Evolutionary conservation across 2,113 vertebrate genomes (phyloP), one percentile per base, ranked within the genome.

Genomic region (Rhea americana): DNA sequence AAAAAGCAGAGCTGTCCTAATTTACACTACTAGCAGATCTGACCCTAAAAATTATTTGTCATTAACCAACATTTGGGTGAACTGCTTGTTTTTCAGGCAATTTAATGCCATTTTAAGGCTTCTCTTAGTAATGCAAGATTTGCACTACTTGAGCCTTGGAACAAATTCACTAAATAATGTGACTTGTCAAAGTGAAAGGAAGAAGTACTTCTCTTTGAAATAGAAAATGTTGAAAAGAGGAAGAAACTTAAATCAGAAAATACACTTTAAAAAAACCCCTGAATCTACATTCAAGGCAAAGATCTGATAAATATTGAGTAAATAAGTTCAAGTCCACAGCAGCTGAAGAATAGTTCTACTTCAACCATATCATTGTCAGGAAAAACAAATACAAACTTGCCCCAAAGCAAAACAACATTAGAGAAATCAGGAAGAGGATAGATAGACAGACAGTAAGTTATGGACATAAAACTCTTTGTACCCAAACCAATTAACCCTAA

Each of bases 361-460:
- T 96, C 94, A 96, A 93, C 82, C 80, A 4, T 55, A 94, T 95
- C 92, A 62, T 65, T 94, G 84, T 89, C 90, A 93, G 79, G 61
- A 95, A 96, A 97, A 96, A 73, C 86, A 97, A 97, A 96, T 67
- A 91, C 79, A 90, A 95, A 96, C 94, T 95, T 96, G 79, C 91
- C 95, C 89, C 39, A 48, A 65, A 97, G 97, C 94, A 90, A 97
- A 95, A 94, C n/a, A 96, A 94, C 94, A 93, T 97, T 78, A 86
- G 72, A 95, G 97, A 97, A 95, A 97, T 94, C 95, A 96, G 96
- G 92, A 97, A 97, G 94, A 97, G 91, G 92, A 91, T 90, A 95
- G 97, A 97, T 93, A 96, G 97, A 97, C 96, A 97, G 97, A 97
- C 96, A 97, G 97, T 97, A 97, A 97, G 97, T 97, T 97, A 97